Conservation (phyloP, 1,140 invertebrate genomes). For the Euwallacea fornicatus region DNA sequence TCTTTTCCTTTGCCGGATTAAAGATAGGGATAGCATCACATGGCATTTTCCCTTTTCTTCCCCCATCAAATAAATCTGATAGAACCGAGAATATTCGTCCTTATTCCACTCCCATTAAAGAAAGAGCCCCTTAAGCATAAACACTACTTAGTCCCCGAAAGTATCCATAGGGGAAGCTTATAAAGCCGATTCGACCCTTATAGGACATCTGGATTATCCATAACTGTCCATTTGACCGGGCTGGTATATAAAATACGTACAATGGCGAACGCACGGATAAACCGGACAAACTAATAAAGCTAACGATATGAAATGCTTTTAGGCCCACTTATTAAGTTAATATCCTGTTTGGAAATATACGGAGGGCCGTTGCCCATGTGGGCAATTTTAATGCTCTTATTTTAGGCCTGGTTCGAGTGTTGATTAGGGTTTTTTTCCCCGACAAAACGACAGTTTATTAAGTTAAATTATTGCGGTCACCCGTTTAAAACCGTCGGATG, state of each 20-base stretch:
- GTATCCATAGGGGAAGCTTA: background rate
- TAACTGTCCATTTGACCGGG: constrained; percentile 7
- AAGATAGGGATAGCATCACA: no score
- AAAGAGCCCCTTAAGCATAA: background rate
- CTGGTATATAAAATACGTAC: constrained; percentile 3
- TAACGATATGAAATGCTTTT: constrained; percentile 7
- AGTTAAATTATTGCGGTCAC: no score
- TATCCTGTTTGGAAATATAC: constrained; percentile 1
- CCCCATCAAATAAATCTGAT: background rate
- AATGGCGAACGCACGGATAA: constrained; percentile 1
- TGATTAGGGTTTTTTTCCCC: no score
- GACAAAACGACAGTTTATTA: no score
- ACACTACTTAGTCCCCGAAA: constrained; percentile 4
- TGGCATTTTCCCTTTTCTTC: background rate
- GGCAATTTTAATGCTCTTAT: background rate
- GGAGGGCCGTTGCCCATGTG: background rate
- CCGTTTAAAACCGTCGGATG: background rate
- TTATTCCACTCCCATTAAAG: background rate
- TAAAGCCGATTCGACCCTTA: background rate
- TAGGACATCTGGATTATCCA: constrained; percentile 11
- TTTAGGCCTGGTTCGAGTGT: no score
- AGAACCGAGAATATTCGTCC: no score
- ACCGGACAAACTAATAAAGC: constrained; percentile 12
- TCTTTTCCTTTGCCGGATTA: no score
- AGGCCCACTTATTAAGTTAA: constrained; percentile 7